Evolutionary conservation across 2,888 invertebrate species (phyloP).

Genomic region (Latrodectus hesperus): DNA sequence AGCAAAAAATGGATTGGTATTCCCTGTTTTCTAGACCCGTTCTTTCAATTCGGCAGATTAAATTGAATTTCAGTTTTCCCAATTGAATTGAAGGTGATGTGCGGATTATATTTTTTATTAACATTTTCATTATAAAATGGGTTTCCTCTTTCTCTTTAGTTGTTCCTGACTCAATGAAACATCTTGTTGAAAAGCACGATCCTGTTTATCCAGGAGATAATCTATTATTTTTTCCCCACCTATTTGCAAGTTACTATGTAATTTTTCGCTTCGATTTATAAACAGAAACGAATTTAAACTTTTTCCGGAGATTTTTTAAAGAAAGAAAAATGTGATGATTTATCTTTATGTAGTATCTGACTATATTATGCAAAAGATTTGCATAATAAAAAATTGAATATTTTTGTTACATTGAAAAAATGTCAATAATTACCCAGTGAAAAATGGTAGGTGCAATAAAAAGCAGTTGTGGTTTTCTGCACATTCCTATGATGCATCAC

Average conservation of each 20-base stretch:
- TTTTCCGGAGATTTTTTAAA: too few species aligned
- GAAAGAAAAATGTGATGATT: too few species aligned
- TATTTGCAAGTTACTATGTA: not conserved
- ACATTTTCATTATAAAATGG: conserved; percentile 28
- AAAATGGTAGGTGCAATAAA: too few species aligned
- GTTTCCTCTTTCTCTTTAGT: not conserved
- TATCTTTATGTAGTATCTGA: too few species aligned
- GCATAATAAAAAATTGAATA: too few species aligned
- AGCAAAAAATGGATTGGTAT: conserved; percentile 63
- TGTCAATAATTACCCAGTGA: too few species aligned
- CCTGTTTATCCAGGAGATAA: conserved; percentile 13
- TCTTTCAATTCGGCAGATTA: conserved; percentile 61
- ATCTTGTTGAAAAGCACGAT: conserved; percentile 31
- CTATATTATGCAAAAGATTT: too few species aligned
- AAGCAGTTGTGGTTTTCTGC: too few species aligned
- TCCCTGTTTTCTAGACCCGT: conserved; percentile 41
- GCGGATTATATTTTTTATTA: conserved; percentile 12
- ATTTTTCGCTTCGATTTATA: not conserved
- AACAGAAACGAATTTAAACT: too few species aligned
- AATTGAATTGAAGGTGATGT: conserved; percentile 33
- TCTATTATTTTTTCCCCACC: not conserved
- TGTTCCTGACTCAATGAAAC: not conserved
- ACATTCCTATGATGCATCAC: too few species aligned
- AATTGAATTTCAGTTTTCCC: conserved; percentile 62
- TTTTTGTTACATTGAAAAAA: too few species aligned